Conservation (phyloP, 2,797 vertebrate species). For the Percopsis omiscomaycus region DNA sequence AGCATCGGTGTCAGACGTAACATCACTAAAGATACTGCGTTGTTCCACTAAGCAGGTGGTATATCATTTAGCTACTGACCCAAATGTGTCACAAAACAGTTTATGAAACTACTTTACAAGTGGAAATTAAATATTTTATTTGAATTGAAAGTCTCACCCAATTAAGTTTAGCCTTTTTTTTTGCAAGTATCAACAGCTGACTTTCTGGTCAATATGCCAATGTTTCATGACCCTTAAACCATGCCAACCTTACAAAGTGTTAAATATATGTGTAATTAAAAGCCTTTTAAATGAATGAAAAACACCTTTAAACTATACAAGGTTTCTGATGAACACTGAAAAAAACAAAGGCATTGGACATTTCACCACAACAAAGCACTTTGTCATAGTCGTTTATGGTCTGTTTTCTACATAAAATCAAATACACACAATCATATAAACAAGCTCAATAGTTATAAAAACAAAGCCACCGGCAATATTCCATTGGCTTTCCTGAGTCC, state of each 20-base stretch:
- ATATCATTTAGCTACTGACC: no score
- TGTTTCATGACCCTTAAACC: background rate
- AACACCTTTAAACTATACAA: constrained; percentile 15
- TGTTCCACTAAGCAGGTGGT: no score
- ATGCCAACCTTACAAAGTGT: background rate
- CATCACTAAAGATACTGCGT: no score
- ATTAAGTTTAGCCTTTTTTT: background rate
- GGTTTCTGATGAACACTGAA: constrained; percentile 30
- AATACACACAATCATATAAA: constrained; percentile 33
- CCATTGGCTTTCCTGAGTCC: constrained; percentile 86
- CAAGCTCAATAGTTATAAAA: constrained; percentile 18
- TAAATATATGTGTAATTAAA: background rate
- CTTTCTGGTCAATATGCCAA: background rate
- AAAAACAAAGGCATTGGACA: constrained; percentile 42
- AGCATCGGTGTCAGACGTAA: no score
- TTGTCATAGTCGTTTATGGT: constrained; percentile 26
- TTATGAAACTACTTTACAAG: constrained; percentile 4
- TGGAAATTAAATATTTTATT: constrained; percentile 70
- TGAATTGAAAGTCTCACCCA: constrained; percentile 28
- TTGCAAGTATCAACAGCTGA: constrained; percentile 11
- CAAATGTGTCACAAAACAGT: no score
- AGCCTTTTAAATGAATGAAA: constrained; percentile 1
- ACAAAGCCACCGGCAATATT: constrained; percentile 53
- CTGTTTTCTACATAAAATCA: constrained; percentile 41
- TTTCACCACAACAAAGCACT: constrained; percentile 26